These are phyloP conservation scores for Venusia cambrica DNA, from an alignment of 2,888 invertebrate species.

Conservation along the genomic window DNA sequence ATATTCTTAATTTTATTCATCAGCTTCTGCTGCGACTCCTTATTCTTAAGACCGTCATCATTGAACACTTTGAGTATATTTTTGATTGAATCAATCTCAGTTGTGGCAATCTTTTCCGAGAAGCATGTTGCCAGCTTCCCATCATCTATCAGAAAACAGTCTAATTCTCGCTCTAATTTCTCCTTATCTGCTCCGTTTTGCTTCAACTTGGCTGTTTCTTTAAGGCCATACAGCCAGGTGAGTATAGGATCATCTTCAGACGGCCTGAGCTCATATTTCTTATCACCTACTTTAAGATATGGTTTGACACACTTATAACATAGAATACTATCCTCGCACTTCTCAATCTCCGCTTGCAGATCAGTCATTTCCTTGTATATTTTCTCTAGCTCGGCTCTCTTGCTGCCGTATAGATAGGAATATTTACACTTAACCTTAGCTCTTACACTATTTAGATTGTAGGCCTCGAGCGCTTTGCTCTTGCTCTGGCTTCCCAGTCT, in stretches of 20 bases:
- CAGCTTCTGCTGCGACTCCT: conserved; percentile 15
- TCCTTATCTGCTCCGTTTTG: conserved; percentile 39
- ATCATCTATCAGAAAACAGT: conserved; percentile 26
- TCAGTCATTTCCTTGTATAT: conserved; percentile 58
- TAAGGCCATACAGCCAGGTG: conserved; percentile 55
- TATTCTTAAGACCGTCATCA: conserved; percentile 46
- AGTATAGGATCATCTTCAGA: conserved; percentile 55
- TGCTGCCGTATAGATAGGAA: conserved; percentile 53
- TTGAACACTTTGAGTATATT: conserved; percentile 58
- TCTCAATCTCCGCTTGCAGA: conserved; percentile 61
- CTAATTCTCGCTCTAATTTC: conserved; percentile 47
- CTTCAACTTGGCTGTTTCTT: conserved; percentile 27
- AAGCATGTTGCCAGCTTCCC: conserved; percentile 57
- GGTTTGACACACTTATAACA: conserved; percentile 51
- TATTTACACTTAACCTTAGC: conserved; percentile 58
- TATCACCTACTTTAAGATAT: conserved; percentile 44
- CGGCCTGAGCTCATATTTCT: conserved; percentile 42
- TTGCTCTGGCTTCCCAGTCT: conserved; percentile 87
- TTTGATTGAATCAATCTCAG: conserved; percentile 58
- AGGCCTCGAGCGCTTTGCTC: conserved; percentile 75
- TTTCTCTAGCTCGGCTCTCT: conserved; percentile 53
- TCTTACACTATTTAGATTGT: conserved; percentile 67
- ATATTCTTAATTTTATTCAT: conserved; percentile 44
- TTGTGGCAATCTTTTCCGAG: conserved; percentile 56
- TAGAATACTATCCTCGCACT: conserved; percentile 60